Percentiles rank a stretch among this genome's conserved stretches.
Evolutionary conservation across 2,113 vertebrate genomes (phyloP).

Genomic region (Alaudala cheleensis): DNA sequence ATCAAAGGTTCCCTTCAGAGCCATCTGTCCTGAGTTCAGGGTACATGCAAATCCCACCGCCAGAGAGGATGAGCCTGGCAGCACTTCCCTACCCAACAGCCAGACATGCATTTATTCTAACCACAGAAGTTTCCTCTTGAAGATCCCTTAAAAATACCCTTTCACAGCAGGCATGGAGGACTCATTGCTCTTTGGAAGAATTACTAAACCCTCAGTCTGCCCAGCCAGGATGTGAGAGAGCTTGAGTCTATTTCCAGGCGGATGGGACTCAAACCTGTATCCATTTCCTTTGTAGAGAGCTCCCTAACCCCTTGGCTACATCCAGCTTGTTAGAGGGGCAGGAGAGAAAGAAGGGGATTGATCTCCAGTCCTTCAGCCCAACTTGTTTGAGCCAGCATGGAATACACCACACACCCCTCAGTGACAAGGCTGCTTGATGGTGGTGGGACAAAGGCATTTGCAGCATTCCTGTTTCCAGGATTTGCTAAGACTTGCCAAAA

Average conservation of each 20-base stretch:
- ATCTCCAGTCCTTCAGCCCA: background rate
- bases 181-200: background rate
- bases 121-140: background rate
- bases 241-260: background rate
- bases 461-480: background rate
- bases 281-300: background rate
- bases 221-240: background rate
- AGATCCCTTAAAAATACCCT: background rate
- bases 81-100: background rate
- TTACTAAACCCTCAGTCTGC: background rate
- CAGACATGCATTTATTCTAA: background rate
- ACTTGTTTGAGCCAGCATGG: background rate
- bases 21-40: background rate
- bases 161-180: background rate
- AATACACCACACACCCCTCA: fast-evolving
- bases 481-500: background rate
- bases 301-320: background rate
- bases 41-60: background rate
- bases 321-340: background rate
- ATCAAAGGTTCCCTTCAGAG: background rate
- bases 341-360: background rate
- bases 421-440: background rate
- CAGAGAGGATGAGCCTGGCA: background rate
- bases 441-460: background rate
- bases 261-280: background rate